Conservation (phyloP, 2,113 vertebrate species). For the Caranx melampygus region DNA sequence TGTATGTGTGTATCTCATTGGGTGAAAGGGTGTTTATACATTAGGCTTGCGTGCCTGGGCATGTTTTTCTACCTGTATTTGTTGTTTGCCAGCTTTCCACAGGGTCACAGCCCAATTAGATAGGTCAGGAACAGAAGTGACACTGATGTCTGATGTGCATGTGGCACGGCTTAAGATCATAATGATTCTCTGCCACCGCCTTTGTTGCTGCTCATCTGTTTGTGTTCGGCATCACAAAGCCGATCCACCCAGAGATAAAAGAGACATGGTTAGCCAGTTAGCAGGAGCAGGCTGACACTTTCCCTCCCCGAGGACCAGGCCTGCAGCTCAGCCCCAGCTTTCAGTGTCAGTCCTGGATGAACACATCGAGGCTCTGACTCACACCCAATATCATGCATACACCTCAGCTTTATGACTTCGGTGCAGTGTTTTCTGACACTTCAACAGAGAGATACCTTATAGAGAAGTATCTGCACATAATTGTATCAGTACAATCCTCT, state of each 20-base stretch:
- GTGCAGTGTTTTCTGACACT: slow-evolving; percentile 47
- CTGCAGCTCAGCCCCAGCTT: slow-evolving; percentile 45
- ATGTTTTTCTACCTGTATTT: slow-evolving; percentile 32
- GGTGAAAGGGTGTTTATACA: slow-evolving; percentile 39
- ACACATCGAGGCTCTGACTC: slow-evolving; percentile 61
- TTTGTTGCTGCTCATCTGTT: slow-evolving; percentile 37
- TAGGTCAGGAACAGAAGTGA: slow-evolving; percentile 7
- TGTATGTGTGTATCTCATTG: slow-evolving; percentile 15
- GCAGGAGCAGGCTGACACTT: slow-evolving; percentile 57
- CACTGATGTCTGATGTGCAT: slow-evolving; percentile 1
- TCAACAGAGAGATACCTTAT: slow-evolving; percentile 37
- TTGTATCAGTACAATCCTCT: slow-evolving; percentile 7
- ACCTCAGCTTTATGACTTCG: slow-evolving; percentile 45
- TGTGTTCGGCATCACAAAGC: slow-evolving; percentile 40
- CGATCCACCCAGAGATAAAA: slow-evolving; percentile 68
- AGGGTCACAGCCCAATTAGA: slow-evolving; percentile 22
- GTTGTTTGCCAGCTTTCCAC: slow-evolving; percentile 46
- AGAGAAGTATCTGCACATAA: slow-evolving; percentile 1
- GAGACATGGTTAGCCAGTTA: slow-evolving; percentile 51
- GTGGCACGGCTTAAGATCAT: slow-evolving; percentile 8
- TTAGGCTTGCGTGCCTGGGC: slow-evolving; percentile 22
- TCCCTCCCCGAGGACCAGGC: slow-evolving; percentile 56
- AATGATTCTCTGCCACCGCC: slow-evolving; percentile 29
- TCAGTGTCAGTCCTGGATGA: slow-evolving; percentile 54
- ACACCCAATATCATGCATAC: slow-evolving; percentile 45